These are phyloP conservation scores for Antigone vipio DNA, from an alignment of 2,113 vertebrate genomes.

Conservation along the genomic window DNA sequence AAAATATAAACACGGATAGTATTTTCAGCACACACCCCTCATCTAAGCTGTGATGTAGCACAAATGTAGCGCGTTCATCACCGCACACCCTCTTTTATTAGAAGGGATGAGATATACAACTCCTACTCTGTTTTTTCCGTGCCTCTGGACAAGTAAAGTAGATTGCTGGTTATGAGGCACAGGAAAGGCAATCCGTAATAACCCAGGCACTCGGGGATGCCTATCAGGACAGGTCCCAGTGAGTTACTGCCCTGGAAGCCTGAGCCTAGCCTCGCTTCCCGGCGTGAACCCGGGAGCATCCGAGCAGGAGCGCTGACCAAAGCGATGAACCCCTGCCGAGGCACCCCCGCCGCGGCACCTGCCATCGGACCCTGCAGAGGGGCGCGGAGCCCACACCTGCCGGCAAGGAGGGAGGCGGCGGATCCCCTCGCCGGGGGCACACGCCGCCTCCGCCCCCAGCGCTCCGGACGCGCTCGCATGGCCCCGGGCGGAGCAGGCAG, in stretches of 20 bases:
- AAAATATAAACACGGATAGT: rapidly evolving
- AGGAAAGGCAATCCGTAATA: background rate
- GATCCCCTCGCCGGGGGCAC: background rate
- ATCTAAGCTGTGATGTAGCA: too few species aligned
- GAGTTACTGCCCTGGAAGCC: too few species aligned
- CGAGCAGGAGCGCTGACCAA: rapidly evolving
- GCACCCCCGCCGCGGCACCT: background rate
- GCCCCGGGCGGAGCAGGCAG: background rate
- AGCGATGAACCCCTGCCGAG: rapidly evolving
- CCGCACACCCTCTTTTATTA: background rate
- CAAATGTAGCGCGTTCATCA: rapidly evolving
- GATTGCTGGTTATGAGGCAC: background rate
- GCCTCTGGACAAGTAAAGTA: background rate
- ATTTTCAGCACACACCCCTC: background rate
- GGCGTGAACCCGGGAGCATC: rapidly evolving
- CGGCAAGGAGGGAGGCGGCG: background rate
- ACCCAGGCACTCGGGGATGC: background rate
- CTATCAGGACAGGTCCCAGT: background rate
- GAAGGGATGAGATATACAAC: rapidly evolving
- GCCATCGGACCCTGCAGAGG: background rate
- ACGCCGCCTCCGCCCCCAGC: too few species aligned
- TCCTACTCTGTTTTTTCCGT: rapidly evolving
- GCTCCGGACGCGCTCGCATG: background rate
- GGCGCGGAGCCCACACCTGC: background rate
- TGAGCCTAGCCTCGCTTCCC: too few species aligned